These are phyloP conservation scores for Pocota personata DNA, from an alignment of 2,888 invertebrate genomes.

Conservation along the genomic window DNA sequence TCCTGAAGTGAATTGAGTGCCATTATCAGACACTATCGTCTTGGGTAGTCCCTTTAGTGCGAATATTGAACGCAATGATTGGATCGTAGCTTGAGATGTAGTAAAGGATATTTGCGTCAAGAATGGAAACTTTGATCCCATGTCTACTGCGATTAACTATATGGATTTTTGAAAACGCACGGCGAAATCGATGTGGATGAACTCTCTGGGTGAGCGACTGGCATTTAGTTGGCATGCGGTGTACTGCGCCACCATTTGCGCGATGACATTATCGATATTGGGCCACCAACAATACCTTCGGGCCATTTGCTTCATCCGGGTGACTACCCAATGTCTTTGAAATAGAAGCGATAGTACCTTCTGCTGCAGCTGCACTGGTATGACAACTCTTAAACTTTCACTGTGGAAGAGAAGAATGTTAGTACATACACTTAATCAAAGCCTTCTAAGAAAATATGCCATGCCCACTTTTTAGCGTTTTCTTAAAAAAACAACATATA, in stretches of 20 bases:
- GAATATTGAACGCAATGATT: neutral
- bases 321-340: constrained; percentile 12
- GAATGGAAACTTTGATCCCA: neutral
- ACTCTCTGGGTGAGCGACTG: neutral
- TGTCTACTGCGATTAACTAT: neutral
- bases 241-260: too few species aligned
- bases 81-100: neutral
- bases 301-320: constrained; percentile 15
- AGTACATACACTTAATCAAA: too few species aligned
- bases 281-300: too few species aligned
- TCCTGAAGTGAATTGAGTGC: neutral
- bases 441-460: too few species aligned
- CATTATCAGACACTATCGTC: too few species aligned
- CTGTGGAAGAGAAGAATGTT: constrained; percentile 34
- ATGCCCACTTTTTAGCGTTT: too few species aligned
- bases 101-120: neutral
- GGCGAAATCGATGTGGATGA: neutral
- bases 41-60: neutral
- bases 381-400: too few species aligned
- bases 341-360: too few species aligned
- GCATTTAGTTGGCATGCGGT: neutral
- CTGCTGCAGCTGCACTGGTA: too few species aligned
- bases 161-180: constrained; percentile 1
- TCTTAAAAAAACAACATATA: too few species aligned
- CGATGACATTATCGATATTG: too few species aligned